Evolutionary conservation across 2,888 invertebrate genomes (phyloP).

Genomic region (Adineta ricciae): DNA sequence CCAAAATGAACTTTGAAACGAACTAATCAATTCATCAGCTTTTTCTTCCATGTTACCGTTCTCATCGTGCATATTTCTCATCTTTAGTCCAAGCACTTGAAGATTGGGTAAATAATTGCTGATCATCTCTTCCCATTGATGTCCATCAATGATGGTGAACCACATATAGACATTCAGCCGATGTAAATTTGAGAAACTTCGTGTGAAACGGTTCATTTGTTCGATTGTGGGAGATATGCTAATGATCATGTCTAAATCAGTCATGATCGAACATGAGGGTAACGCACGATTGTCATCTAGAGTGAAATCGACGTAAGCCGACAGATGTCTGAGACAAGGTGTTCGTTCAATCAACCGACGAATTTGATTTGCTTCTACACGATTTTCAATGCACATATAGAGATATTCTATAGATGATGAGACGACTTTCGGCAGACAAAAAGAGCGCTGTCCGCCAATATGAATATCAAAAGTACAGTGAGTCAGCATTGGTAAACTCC

Average conservation of each 20-base stretch:
- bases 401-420: not conserved
- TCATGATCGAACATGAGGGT: not conserved
- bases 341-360: not conserved
- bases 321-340: not conserved
- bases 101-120: not conserved
- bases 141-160: not conserved
- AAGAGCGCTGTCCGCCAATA: not conserved
- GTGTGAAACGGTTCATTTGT: not conserved
- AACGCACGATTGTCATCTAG: not conserved
- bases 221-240: not conserved
- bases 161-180: not conserved
- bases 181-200: not conserved
- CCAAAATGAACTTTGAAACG: not conserved
- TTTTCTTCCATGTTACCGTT: not conserved
- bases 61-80: not conserved
- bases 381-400: not conserved
- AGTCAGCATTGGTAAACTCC: not conserved
- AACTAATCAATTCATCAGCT: not conserved
- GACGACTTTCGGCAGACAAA: not conserved
- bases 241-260: not conserved
- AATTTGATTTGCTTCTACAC: not conserved
- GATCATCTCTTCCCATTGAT: not conserved
- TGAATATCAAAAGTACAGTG: not conserved
- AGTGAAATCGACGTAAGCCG: not conserved
- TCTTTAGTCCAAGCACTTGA: not conserved